Evolutionary conservation across 2,113 vertebrate genomes (phyloP).

Genomic region (Chrysemys picta): DNA sequence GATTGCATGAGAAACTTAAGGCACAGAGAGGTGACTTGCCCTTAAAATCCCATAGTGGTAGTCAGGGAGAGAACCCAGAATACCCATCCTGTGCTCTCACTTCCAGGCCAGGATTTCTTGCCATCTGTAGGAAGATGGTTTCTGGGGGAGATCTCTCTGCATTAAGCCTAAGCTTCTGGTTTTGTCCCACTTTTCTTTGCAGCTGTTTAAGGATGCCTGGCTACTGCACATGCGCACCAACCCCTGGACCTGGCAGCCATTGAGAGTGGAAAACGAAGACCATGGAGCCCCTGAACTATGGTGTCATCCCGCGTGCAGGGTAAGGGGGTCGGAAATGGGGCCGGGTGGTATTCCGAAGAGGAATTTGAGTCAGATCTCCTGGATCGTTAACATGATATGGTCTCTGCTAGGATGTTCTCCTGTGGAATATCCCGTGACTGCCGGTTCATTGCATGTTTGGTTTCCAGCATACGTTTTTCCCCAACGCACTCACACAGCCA

Average conservation of each 20-base stretch:
- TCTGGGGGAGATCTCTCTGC: neutral
- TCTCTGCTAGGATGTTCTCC: neutral
- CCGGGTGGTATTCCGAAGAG: neutral
- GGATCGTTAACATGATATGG: fast-evolving
- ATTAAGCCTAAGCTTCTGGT: neutral
- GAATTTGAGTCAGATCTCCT: neutral
- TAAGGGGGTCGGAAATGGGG: slow-evolving; percentile 54
- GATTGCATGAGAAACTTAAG: neutral
- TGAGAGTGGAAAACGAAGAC: slow-evolving; percentile 97
- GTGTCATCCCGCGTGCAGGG: slow-evolving; percentile 97
- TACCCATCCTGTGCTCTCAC: neutral
- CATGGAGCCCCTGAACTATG: slow-evolving; percentile 96
- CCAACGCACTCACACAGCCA: neutral
- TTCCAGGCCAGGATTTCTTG: neutral
- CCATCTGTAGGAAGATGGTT: neutral
- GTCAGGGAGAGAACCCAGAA: neutral
- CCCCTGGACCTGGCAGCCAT: slow-evolving; percentile 94
- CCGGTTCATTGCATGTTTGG: neutral
- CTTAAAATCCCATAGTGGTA: fast-evolving
- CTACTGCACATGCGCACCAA: slow-evolving; percentile 88
- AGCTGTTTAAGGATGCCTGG: slow-evolving; percentile 99
- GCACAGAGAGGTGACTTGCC: slow-evolving; percentile 8
- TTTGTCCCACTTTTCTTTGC: neutral
- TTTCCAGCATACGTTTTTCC: neutral
- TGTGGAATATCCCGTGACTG: neutral